phyloP scores from a whole-genome alignment of 30 jellyfish, hydroid and myxozoan genomes.

The Aurelia sp. region DNA sequence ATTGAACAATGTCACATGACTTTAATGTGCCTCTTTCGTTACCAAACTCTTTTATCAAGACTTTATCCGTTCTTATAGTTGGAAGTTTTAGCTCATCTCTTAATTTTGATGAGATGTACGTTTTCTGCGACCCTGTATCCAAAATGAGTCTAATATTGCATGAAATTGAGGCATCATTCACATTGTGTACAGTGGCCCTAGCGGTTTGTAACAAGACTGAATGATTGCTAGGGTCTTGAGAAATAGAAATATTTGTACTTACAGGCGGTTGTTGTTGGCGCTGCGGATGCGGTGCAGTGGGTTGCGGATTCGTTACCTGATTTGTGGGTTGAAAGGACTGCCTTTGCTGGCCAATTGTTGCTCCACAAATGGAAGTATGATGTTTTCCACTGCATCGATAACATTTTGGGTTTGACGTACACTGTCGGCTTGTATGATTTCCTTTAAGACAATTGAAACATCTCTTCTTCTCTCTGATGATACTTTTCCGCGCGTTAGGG shows the following conservation, averaged over 20 bases:
- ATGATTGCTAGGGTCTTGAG: background rate
- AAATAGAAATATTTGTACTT: conserved; percentile 5
- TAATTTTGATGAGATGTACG: background rate
- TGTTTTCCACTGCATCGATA: background rate
- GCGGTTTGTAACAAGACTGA: background rate
- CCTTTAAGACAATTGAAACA: background rate
- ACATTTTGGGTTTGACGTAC: background rate
- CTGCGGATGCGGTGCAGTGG: background rate
- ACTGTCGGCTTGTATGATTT: background rate
- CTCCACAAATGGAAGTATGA: background rate
- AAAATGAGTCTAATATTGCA: conserved; percentile 3
- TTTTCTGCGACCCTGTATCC: conserved; percentile 31
- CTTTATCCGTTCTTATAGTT: background rate
- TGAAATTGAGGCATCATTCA: background rate
- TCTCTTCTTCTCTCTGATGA: background rate
- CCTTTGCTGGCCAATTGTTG: background rate
- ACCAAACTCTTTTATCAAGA: background rate
- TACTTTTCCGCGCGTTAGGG: no score
- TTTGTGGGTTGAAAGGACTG: background rate
- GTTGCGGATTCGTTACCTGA: background rate
- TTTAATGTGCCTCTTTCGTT: no score
- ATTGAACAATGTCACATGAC: no score
- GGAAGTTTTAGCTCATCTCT: conserved; percentile 6
- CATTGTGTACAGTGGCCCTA: background rate
- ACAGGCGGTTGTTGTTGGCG: background rate